Conservation (phyloP, 2,113 vertebrate species). For the Cervus canadensis region DNA sequence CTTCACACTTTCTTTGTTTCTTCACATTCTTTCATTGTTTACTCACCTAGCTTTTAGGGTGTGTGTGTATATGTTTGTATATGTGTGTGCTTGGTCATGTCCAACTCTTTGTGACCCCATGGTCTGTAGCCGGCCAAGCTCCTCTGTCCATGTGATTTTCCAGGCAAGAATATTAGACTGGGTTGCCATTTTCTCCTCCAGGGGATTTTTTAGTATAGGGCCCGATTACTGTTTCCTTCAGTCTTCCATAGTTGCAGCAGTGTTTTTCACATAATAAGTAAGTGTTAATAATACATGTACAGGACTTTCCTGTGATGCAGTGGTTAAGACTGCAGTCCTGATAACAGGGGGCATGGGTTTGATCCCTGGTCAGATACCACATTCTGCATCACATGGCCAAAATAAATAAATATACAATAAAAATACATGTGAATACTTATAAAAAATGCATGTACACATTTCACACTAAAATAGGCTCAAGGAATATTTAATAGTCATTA, state of each 20-base stretch:
- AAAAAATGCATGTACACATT: neutral
- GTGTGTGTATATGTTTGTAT: neutral
- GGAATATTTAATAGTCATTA: neutral
- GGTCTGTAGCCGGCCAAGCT: neutral
- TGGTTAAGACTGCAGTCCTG: neutral
- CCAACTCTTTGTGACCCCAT: neutral
- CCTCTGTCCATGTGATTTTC: neutral
- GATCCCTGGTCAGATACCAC: neutral
- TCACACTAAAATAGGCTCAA: neutral
- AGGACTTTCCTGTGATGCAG: neutral
- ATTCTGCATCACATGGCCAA: neutral
- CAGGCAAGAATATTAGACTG: neutral
- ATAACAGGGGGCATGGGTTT: neutral
- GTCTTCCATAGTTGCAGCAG: neutral
- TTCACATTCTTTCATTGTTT: neutral
- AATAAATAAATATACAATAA: neutral
- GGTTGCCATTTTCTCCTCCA: neutral
- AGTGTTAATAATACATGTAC: neutral
- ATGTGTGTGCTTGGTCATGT: neutral
- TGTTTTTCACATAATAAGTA: neutral
- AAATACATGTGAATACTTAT: neutral
- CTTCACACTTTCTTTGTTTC: neutral
- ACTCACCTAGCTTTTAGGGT: neutral
- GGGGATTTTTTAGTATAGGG: neutral
- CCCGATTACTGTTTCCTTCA: neutral